phyloP scores from a whole-genome alignment of 23 tunicate species.

The Ciona savignyi region DNA sequence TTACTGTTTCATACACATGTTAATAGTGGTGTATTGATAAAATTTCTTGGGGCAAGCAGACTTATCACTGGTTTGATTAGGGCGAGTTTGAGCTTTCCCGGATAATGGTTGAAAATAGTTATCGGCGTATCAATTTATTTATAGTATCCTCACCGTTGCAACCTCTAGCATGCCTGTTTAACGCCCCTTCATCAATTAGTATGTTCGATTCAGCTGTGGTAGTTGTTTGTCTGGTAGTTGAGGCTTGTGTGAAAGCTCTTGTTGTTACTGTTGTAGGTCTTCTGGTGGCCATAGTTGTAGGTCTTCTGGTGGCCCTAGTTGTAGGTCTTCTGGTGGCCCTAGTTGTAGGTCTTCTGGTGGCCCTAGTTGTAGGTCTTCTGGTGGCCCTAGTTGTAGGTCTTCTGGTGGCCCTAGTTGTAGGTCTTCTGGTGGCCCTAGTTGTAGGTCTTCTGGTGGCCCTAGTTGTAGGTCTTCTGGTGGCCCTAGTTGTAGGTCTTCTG shows the following conservation, averaged over 20 bases:
- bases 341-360: too few relatives aligned
- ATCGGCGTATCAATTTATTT: too few relatives aligned
- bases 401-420: constrained; percentile 15
- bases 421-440: constrained; percentile 13
- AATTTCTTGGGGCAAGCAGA: too few relatives aligned
- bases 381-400: constrained; percentile 14
- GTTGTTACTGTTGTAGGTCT: constrained; percentile 1
- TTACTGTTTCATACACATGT: too few relatives aligned
- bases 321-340: constrained; percentile 13
- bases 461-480: too few relatives aligned
- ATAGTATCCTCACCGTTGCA: constrained; percentile 54
- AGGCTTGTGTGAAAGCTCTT: background rate
- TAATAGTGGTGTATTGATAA: too few relatives aligned
- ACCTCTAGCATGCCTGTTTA: constrained; percentile 33
- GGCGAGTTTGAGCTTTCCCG: too few relatives aligned
- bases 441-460: constrained; percentile 22
- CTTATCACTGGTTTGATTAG: too few relatives aligned
- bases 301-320: constrained; percentile 28
- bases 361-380: constrained; percentile 20
- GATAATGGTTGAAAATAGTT: too few relatives aligned
- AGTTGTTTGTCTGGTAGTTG: background rate
- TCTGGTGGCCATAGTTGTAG: constrained; percentile 9
- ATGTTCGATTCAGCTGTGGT: constrained; percentile 10
- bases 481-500: constrained; percentile 20
- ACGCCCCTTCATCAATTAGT: constrained; percentile 24